Evolutionary conservation across 1,140 invertebrate species (phyloP), one percentile per base, ranked within the genome.

Genomic region (Cylas formicarius): DNA sequence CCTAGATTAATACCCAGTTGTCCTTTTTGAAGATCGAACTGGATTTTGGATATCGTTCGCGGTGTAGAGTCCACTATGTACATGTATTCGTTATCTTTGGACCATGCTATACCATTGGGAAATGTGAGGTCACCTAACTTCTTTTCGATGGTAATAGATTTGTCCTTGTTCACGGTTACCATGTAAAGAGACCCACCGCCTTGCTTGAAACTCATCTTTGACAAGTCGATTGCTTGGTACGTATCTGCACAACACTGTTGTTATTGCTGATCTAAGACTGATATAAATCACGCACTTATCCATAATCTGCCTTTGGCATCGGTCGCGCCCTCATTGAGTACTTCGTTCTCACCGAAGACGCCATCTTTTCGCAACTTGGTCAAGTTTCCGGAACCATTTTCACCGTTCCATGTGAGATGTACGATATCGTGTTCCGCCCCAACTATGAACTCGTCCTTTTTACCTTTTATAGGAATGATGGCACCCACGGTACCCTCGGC

Each of bases 241-340:
- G 10, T 35, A 6, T 18, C 21, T 35, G 21, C 6, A 35, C 14
- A 16, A 21, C n/a, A n/a, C n/a, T n/a, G n/a, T n/a, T n/a, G n/a
- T n/a, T n/a, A n/a, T n/a, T n/a, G n/a, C n/a, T n/a, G n/a, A n/a
- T n/a, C n/a, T n/a, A 44, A 32, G 66, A 56, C n/a, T n/a, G n/a
- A n/a, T n/a, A n/a, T n/a, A n/a, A n/a, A n/a, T n/a, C n/a, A 47
- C 44, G 66, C 57, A 82, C 85, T 84, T 40, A 75, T 72, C 76
- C 82, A 89, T 2, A 91, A 65, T 24, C 85, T 68, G 19, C 89
- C 89, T 7, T 57, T 63, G 0, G 76, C 71, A 63, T 93, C 89
- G 46, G 80, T 81, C 66, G 91, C 92, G 11, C 78, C 89, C 63
- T 92, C 88, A 57, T 92, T 92, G 48, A 86, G 77, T 50, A 84